Base-by-base conservation (phyloP, 53 echinoderm and acorn worm genomes). In the Paracentrotus lividus region DNA sequence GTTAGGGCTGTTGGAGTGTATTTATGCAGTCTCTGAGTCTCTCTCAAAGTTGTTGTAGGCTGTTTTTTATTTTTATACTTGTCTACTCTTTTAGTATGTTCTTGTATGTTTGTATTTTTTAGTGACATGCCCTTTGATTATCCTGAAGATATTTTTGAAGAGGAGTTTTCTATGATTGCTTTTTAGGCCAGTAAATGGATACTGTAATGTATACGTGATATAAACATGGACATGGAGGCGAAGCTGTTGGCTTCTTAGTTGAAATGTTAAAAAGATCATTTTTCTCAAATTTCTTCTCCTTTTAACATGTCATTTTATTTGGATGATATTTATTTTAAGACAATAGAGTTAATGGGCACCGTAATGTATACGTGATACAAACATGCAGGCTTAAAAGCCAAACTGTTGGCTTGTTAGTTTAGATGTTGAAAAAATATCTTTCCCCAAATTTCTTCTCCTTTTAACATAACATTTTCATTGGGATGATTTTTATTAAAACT, bases 1-100 rank as follows among this genome's bases (percentile, higher is more conserved):
- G 56, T 88, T 65, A 40, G 59, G 88, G 65, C 64, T 60, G 88
- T 88, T 88, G 64, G 64, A 88, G 88, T 88, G 88, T 88, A 88
- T 88, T 88, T 88, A 88, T 43, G 88, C 88, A 38, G 88, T 88
- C 88, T 61, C 42, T 24, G 42, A 23, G 88, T 88, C 88, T 88
- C 61, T 8, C 36, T 61, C 45, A 4, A 53, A 51, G 86, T 86
- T 86, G 53, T 34, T 56, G 20, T 55, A 86, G 36, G 86, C 54
- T 16, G 33, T 49, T n/a, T 86, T 86, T 86, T 86, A 86, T 86
- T 86, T 86, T 86, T 33, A 16, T 86, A 10, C 33, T 54, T 56
- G 86, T 86, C 86, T 86, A 20, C 20, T 43, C 86, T 55, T 69
- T 55, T 15, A 44, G 45, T 24, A 78, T 8, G 45, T 78, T 78